Evolutionary conservation across 2,888 invertebrate genomes (phyloP).

Genomic region (Merodon equestris): DNA sequence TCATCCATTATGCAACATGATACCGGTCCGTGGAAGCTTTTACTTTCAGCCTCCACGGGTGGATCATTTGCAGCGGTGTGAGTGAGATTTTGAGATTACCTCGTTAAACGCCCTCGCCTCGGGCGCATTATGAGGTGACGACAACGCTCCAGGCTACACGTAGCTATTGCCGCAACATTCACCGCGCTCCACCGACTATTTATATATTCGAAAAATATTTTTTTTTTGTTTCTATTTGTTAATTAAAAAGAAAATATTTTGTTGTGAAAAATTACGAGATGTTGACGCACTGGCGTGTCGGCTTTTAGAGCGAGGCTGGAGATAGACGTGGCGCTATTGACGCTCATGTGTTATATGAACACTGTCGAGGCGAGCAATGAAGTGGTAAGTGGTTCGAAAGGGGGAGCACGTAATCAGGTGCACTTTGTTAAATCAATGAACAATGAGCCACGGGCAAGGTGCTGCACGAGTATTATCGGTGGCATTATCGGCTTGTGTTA

Average conservation of each 20-base stretch:
- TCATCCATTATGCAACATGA: conserved; percentile 60
- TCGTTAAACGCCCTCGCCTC: conserved; percentile 45
- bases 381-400: conserved; percentile 45
- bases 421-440: conserved; percentile 56
- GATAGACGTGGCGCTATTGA: conserved; percentile 16
- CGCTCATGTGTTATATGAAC: not conserved
- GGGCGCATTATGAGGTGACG: conserved; percentile 22
- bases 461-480: not conserved
- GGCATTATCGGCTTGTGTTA: no score
- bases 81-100: no score
- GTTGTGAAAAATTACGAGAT: conserved; percentile 39
- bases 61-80: conserved; percentile 38
- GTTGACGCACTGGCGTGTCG: conserved; percentile 11
- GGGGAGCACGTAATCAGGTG: conserved; percentile 35
- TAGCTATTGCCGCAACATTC: no score
- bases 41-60: conserved; percentile 62
- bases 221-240: conserved; percentile 30
- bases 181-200: conserved; percentile 27
- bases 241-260: not conserved
- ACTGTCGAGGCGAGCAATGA: conserved; percentile 20
- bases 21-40: conserved; percentile 40
- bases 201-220: conserved; percentile 39
- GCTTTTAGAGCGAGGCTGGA: conserved; percentile 54
- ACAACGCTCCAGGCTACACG: not conserved
- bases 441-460: not conserved